phyloP scores from a whole-genome alignment of 2,797 vertebrate species.

The Chromobotia macracanthus region DNA sequence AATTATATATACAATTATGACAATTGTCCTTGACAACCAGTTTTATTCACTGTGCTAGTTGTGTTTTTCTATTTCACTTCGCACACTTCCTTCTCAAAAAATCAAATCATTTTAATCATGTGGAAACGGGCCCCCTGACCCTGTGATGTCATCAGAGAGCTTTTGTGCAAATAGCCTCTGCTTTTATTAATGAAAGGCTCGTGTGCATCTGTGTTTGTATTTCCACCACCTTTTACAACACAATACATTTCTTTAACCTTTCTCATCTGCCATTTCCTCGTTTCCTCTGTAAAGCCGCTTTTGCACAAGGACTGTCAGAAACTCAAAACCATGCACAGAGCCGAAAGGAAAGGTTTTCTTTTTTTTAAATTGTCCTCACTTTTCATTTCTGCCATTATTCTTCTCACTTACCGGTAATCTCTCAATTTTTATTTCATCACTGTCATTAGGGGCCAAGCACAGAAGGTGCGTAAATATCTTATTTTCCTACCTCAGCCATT shows the following conservation, averaged over 20 bases:
- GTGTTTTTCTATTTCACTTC: neutral
- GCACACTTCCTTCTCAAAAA: neutral
- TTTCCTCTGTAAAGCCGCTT: neutral
- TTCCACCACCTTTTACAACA: slow-evolving; percentile 22
- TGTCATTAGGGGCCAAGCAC: slow-evolving; percentile 1
- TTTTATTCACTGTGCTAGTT: neutral
- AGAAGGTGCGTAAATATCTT: neutral
- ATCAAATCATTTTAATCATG: neutral
- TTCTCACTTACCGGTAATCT: slow-evolving; percentile 10
- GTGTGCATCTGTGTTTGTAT: slow-evolving; percentile 29
- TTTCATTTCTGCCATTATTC: slow-evolving; percentile 31
- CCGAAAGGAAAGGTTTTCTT: neutral
- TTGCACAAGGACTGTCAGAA: neutral
- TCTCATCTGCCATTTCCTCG: slow-evolving; percentile 28
- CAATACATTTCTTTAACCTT: slow-evolving; percentile 38
- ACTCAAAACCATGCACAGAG: neutral
- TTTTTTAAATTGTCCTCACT: neutral
- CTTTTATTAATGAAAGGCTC: neutral
- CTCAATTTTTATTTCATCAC: slow-evolving; percentile 23
- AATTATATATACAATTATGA: neutral
- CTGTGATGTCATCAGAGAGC: neutral
- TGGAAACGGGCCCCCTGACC: neutral
- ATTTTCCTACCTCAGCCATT: neutral
- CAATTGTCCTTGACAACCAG: neutral
- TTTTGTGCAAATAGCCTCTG: neutral